phyloP scores from a whole-genome alignment of 2,797 vertebrate species.

The Miichthys miiuy region DNA sequence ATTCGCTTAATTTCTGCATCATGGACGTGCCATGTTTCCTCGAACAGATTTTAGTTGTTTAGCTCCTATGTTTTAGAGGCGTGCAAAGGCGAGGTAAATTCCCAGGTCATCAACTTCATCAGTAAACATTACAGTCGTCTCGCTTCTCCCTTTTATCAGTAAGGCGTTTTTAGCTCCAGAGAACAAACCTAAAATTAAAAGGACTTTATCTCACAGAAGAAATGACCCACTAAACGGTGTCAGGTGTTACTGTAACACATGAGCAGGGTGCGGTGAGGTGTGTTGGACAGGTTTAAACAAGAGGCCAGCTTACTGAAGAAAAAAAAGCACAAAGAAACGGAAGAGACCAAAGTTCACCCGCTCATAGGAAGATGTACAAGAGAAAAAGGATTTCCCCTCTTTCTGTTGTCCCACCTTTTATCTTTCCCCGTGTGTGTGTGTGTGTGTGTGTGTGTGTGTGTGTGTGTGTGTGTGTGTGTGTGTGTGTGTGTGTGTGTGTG shows the following conservation, averaged over 20 bases:
- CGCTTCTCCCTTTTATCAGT: background rate
- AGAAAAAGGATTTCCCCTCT: background rate
- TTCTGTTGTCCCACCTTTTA: background rate
- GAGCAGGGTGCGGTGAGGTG: constrained; percentile 34
- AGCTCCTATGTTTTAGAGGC: background rate
- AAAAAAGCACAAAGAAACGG: background rate
- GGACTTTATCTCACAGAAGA: background rate
- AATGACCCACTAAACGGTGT: background rate
- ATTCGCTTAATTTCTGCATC: constrained; percentile 8
- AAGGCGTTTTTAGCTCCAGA: background rate
- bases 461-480: no score
- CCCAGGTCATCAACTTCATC: background rate
- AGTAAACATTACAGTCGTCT: background rate
- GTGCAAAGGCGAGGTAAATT: background rate
- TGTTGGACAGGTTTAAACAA: constrained; percentile 43
- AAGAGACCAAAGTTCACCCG: constrained; percentile 10
- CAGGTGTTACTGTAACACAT: constrained; percentile 15
- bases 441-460: background rate
- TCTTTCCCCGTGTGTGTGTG: background rate
- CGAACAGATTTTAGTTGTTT: background rate
- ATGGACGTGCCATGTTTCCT: constrained; percentile 1
- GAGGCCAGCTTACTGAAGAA: constrained; percentile 5
- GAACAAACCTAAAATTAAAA: constrained; percentile 18
- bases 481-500: no score
- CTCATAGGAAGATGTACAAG: background rate